Base-by-base conservation (phyloP, 1,140 invertebrate genomes). In the Elymnias hypermnestra region DNA sequence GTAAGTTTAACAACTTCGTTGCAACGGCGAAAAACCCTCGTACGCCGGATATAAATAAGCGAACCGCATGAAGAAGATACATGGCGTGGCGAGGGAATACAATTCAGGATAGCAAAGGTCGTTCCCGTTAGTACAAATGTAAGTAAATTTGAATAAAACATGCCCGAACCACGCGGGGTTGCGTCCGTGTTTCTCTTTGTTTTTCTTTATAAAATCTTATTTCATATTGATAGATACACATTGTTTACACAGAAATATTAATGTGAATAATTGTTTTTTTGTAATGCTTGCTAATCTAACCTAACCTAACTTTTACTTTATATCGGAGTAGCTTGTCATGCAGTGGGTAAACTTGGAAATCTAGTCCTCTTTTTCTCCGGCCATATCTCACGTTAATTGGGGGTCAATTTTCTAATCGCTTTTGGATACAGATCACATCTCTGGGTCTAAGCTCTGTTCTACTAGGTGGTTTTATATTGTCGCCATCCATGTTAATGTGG, bases 111-210 rank as follows among this genome's bases (percentile, higher is more conserved):
- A 65, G 63, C 77, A 74, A 63, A 84, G 81, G 81, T 84, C 76
- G 71, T 67, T 69, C 62, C 66, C 76, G 76, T 85, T 85, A 83
- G 75, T 82, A 79, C 64, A 79, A 83, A 85, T 83, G 82, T 85
- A 82, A 83, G 82, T 85, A 85, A 85, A 85, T 85, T 85, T 85
- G 78, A 85, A 85, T 85, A 85, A 85, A 85, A 85, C 82, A 85
- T 84, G 61, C 45, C 53, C 37, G 46, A 56, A 58, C 52, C 46
- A 53, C 49, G 56, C 37, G 47, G 44, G 40, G 29, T 17, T 46
- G 17, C 17, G 46, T 43, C 28, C 36, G 29, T 31, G 36, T 37
- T 40, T 50, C 54, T 53, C 46, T 62, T 63, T 65, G 57, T 33
- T 36, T 36, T 18, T 67, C 69, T 63, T 62, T 42, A 51, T 57